phyloP scores from a whole-genome alignment of 35 echinoderm and acorn worm genomes.

The Eucidaris tribuloides region DNA sequence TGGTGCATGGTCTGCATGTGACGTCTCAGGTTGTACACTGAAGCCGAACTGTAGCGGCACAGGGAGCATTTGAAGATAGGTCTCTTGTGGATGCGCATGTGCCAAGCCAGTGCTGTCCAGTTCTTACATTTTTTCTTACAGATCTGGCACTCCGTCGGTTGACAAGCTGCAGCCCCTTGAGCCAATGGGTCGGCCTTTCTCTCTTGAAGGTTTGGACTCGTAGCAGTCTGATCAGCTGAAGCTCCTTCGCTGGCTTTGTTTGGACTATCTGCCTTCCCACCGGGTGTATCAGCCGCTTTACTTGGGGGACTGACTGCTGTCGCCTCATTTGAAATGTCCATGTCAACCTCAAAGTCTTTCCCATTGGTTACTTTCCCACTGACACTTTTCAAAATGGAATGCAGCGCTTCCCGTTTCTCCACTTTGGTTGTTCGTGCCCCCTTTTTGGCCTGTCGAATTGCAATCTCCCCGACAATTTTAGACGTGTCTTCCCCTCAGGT shows the following conservation, averaged over 20 bases:
- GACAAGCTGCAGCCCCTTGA: neutral
- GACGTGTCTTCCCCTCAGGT: slow-evolving; percentile 65
- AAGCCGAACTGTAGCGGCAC: slow-evolving; percentile 51
- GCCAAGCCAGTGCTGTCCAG: slow-evolving; percentile 93
- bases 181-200: too few relatives aligned
- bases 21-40: slow-evolving; percentile 61
- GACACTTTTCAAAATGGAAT: slow-evolving; percentile 58
- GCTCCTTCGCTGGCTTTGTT: neutral
- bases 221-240: neutral
- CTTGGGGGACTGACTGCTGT: neutral
- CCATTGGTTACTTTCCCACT: neutral
- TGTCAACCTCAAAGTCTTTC: neutral
- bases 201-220: too few relatives aligned
- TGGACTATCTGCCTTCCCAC: neutral
- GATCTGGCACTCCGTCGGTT: slow-evolving; percentile 65
- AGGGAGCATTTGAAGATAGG: slow-evolving; percentile 83
- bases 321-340: neutral
- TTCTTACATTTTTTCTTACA: slow-evolving; percentile 97
- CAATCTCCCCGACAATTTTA: slow-evolving; percentile 88
- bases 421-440: slow-evolving; percentile 4
- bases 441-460: slow-evolving; percentile 78
- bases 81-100: slow-evolving; percentile 90
- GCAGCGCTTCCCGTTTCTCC: slow-evolving; percentile 76
- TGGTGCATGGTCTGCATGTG: slow-evolving; percentile 78
- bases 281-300: neutral